Evolutionary conservation across 1,140 invertebrate species (phyloP).

Genomic region (Branchinecta lynchi): DNA sequence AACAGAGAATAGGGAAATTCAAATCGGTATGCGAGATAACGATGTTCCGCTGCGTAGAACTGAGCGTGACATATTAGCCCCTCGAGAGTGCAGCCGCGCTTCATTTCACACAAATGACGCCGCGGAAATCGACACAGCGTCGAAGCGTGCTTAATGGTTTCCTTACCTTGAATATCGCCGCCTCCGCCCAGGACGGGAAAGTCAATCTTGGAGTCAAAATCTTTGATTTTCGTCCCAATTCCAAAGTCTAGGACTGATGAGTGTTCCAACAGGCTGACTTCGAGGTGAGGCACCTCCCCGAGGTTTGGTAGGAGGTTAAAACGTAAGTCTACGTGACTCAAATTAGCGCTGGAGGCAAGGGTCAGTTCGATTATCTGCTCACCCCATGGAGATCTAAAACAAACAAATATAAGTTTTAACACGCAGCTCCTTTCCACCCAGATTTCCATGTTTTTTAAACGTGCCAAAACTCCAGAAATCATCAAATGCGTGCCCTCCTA

Average conservation of each 20-base stretch:
- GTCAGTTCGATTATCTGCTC: conserved; percentile 81
- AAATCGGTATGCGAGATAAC: no score
- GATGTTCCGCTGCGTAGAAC: no score
- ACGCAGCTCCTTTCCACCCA: no score
- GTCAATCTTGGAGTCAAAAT: conserved; percentile 16
- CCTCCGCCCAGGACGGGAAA: not conserved
- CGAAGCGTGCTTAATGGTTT: not conserved
- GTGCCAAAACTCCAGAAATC: not conserved
- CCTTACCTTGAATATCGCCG: not conserved
- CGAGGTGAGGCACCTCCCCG: conserved; percentile 40
- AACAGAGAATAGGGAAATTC: no score
- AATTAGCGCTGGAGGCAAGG: conserved; percentile 47
- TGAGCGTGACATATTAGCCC: no score
- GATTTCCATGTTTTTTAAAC: not conserved
- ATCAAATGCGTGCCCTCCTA: conserved; percentile 1
- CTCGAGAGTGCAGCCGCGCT: no score
- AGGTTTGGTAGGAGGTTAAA: conserved; percentile 62
- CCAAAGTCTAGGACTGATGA: not conserved
- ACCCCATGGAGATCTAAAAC: conserved; percentile 58
- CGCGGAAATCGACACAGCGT: no score
- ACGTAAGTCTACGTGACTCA: conserved; percentile 73
- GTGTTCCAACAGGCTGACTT: conserved; percentile 69
- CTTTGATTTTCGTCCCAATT: no score
- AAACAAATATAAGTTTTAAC: conserved; percentile 16
- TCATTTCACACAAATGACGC: no score